These are phyloP conservation scores for Drosophila parabipectinata DNA, from an alignment of 1,140 invertebrate species.

Conservation along the genomic window DNA sequence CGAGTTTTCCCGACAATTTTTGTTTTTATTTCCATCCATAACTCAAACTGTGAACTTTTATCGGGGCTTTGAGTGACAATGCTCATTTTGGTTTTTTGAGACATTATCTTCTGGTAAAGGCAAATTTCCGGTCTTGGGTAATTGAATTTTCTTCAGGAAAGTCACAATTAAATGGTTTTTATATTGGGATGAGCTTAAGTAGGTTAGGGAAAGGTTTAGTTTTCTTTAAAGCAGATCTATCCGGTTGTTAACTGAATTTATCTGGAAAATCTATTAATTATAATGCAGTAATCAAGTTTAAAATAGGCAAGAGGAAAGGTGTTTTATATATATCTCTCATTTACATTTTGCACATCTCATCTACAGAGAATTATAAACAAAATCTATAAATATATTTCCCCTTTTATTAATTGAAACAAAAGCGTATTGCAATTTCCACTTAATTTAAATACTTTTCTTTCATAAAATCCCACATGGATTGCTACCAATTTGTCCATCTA, in stretches of 20 bases:
- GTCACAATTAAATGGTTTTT: conserved; percentile 27
- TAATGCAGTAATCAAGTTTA: background rate
- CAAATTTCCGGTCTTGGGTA: conserved; percentile 30
- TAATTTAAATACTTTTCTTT: background rate
- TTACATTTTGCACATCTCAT: background rate
- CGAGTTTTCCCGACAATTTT: background rate
- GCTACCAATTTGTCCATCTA: too few relatives aligned
- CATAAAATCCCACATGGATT: too few relatives aligned
- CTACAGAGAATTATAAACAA: background rate
- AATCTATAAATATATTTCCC: conserved; percentile 7
- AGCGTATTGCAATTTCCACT: background rate
- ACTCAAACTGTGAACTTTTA: conserved; percentile 40
- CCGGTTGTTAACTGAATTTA: too few relatives aligned
- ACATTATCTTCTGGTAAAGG: conserved; percentile 15
- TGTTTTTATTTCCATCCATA: conserved; percentile 18
- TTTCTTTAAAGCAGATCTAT: too few relatives aligned
- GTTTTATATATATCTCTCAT: background rate
- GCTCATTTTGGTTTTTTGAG: conserved; percentile 22
- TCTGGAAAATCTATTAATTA: background rate
- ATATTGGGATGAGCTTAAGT: background rate
- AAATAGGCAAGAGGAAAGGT: background rate
- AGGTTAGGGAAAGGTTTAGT: background rate
- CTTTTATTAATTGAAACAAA: conserved; percentile 1
- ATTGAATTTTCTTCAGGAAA: conserved; percentile 25
- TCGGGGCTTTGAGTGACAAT: conserved; percentile 47